Percentiles rank a stretch among this genome's conserved stretches.
phyloP scores from a whole-genome alignment of 2,888 invertebrate species.

The Aspidiotus destructor region DNA sequence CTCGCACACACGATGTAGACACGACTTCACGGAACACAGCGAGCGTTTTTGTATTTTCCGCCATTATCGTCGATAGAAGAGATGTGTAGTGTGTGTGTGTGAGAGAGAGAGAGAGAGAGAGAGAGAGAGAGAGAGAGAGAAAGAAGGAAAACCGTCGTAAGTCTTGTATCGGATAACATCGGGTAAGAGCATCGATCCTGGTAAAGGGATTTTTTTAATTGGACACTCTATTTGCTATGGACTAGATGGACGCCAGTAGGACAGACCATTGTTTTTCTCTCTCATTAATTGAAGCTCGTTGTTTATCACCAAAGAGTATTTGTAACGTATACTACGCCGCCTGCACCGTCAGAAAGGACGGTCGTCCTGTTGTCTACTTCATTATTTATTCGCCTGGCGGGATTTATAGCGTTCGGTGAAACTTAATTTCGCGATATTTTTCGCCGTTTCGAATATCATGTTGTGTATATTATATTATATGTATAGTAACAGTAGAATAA shows the following conservation, averaged over 20 bases:
- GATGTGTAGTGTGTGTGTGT: neutral
- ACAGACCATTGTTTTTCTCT: neutral
- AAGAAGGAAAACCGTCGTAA: neutral
- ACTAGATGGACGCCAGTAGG: constrained; percentile 25
- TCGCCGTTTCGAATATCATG: constrained; percentile 23
- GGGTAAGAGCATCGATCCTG: constrained; percentile 24
- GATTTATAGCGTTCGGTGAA: constrained; percentile 23
- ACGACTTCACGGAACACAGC: too few species aligned
- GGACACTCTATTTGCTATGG: constrained; percentile 30
- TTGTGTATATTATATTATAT: too few species aligned
- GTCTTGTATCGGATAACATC: constrained; percentile 14
- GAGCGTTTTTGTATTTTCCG: neutral
- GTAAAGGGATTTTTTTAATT: constrained; percentile 32
- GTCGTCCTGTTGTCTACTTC: constrained; percentile 24
- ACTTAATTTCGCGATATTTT: constrained; percentile 32
- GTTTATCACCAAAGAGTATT: constrained; percentile 30
- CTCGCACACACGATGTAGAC: too few species aligned
- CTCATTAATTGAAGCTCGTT: constrained; percentile 32
- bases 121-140: neutral
- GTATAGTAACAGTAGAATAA: neutral
- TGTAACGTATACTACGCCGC: constrained; percentile 27
- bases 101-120: neutral
- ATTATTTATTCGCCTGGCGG: constrained; percentile 32
- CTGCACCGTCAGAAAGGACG: constrained; percentile 28
- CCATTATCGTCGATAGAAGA: neutral